Evolutionary conservation across 2,797 vertebrate species (phyloP), one percentile per base, ranked within the genome.

Genomic region (Coregonus ussuriensis): DNA sequence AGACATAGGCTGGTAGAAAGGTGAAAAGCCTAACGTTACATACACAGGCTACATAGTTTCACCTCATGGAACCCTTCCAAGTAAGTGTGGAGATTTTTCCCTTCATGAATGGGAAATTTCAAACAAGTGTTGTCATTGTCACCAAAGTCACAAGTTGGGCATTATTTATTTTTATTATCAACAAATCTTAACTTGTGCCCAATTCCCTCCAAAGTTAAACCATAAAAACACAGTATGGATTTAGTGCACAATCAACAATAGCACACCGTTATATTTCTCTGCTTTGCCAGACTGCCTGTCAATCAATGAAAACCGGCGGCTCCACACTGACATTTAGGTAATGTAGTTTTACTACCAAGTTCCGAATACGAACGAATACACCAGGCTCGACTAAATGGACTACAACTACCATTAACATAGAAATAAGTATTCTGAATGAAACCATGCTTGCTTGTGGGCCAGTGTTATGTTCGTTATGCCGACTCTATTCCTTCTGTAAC

Each of bases 381-480:
- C 0, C 2, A 1, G 0, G 18, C 3, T 15, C 1, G 0, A 3
- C 65, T 3, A n/a, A 56, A 66, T 14, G 41, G 77, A 95, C 94
- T 95, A 93, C 94, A 94, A 82, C n/a, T 78, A 31, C 93, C 94
- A 88, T 66, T 59, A 82, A 53, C 71, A 56, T 53, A 21, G 70
- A 21, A 29, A 25, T 41, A 25, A 13, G 51, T 69, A 18, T 78
- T 63, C 73, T 41, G 52, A 72, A 75, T 67, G 53, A 68, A 79
- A 81, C 78, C 83, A 85, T 76, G 83, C 79, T 83, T 31, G 56
- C 35, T 25, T 25, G 25, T 25, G 47, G 35, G 72, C 37, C 2
- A 72, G 77, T 41, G 37, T 83, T 78, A 76, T 5, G 25, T 21
- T 4, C 25, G 65, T 15, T 18, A 13, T 47, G 41, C 41, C 9